Conservation (phyloP, 2,113 vertebrate species). For the Micromys minutus region DNA sequence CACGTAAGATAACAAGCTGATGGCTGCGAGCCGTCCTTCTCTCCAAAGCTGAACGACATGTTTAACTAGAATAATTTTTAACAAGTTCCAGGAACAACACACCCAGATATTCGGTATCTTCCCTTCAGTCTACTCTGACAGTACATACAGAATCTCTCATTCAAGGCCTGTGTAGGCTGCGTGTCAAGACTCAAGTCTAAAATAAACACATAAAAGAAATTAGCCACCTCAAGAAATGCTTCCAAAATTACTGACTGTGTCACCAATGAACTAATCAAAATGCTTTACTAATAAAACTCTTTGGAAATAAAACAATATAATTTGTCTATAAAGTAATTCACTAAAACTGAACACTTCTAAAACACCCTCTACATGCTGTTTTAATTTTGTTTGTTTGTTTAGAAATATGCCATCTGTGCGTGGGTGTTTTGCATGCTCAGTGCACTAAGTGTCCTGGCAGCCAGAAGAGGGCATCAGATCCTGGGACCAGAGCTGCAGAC, state of each 20-base stretch:
- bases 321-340: background rate
- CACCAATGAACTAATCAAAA: conserved; percentile 29
- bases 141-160: too few species aligned
- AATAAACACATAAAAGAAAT: background rate
- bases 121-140: too few species aligned
- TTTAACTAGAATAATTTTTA: too few species aligned
- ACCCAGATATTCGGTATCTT: too few species aligned
- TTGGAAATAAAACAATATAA: conserved; percentile 14
- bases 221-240: conserved; percentile 24
- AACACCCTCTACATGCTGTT: background rate
- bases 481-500: background rate
- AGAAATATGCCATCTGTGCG: background rate
- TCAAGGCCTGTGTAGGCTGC: background rate
- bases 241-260: background rate
- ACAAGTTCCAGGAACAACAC: too few species aligned
- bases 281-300: background rate
- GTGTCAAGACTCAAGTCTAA: background rate
- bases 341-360: conserved; percentile 21
- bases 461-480: background rate
- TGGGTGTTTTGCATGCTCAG: background rate
- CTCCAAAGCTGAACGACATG: too few species aligned
- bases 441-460: background rate
- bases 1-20: too few species aligned
- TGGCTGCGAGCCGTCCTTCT: too few species aligned
- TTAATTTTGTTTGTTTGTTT: background rate